Percentiles rank a stretch among this genome's conserved stretches.
These are phyloP conservation scores for Atrina japonica DNA, from an alignment of 2,888 invertebrate species.

Conservation along the genomic window DNA sequence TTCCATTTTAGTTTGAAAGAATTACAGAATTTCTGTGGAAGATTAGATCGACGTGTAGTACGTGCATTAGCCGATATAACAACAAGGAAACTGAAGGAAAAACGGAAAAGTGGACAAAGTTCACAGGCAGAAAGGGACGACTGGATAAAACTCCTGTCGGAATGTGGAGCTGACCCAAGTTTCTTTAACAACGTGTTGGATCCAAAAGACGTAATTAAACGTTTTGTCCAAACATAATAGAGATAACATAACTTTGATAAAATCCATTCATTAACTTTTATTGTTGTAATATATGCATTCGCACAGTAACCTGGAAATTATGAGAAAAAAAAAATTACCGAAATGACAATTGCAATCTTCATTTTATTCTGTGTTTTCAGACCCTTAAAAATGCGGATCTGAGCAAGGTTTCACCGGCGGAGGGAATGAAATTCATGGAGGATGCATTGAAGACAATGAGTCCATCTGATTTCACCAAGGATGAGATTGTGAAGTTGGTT, in stretches of 20 bases:
- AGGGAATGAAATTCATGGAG: slow-evolving; percentile 35
- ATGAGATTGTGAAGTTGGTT: slow-evolving; percentile 43
- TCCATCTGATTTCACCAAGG: slow-evolving; percentile 28
- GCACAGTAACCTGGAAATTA: too few species aligned
- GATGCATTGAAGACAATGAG: slow-evolving; percentile 26
- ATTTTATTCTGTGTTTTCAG: too few species aligned
- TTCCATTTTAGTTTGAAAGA: too few species aligned
- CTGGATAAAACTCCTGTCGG: slow-evolving; percentile 27
- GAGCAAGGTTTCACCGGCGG: slow-evolving; percentile 25
- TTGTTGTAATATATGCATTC: too few species aligned
- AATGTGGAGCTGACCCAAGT: slow-evolving; percentile 34
- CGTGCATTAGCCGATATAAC: slow-evolving; percentile 25
- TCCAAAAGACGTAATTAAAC: slow-evolving; percentile 30
- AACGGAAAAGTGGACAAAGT: slow-evolving; percentile 14
- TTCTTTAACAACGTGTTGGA: slow-evolving; percentile 33
- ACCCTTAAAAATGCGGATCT: slow-evolving; percentile 34
- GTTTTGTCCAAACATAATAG: not conserved
- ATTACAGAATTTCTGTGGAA: too few species aligned
- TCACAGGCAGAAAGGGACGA: slow-evolving; percentile 23
- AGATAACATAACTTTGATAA: not conserved
- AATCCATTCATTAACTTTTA: too few species aligned
- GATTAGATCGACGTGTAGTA: too few species aligned
- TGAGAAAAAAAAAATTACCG: too few species aligned
- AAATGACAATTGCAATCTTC: too few species aligned
- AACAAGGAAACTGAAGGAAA: slow-evolving; percentile 16